Conservation (phyloP, 2,888 invertebrate genomes). For the Drosophila mayaguana region DNA sequence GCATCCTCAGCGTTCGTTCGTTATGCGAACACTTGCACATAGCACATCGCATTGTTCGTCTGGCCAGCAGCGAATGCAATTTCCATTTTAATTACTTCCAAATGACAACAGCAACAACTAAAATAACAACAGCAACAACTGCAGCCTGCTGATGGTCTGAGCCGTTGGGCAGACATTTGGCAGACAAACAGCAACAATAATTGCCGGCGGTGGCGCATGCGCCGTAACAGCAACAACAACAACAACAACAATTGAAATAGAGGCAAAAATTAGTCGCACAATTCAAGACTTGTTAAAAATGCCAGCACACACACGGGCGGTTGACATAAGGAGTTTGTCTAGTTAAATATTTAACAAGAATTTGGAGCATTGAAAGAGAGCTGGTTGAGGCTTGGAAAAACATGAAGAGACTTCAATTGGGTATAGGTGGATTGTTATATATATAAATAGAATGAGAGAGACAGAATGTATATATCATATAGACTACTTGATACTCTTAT, state of each 20-base stretch:
- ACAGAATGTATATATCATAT: too few relatives aligned
- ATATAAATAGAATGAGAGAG: too few relatives aligned
- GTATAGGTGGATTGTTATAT: neutral
- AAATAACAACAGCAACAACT: constrained; percentile 24
- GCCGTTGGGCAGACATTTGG: constrained; percentile 61
- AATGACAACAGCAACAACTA: constrained; percentile 54
- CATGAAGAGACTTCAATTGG: neutral
- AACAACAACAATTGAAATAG: constrained; percentile 27
- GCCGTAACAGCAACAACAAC: constrained; percentile 39
- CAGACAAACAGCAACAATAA: constrained; percentile 54
- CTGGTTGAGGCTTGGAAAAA: too few relatives aligned
- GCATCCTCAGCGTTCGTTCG: constrained; percentile 53
- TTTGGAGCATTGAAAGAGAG: neutral
- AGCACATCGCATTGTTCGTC: constrained; percentile 56
- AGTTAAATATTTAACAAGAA: neutral
- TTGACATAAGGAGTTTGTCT: constrained; percentile 5
- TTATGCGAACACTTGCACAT: constrained; percentile 42
- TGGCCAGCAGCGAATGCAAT: constrained; percentile 73
- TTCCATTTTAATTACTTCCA: constrained; percentile 78
- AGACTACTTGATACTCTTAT: too few relatives aligned
- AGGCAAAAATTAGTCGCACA: constrained; percentile 70
- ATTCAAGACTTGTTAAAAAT: constrained; percentile 53
- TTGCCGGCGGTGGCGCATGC: constrained; percentile 63
- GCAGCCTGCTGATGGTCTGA: constrained; percentile 26
- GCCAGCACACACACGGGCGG: constrained; percentile 26